phyloP scores from a whole-genome alignment of 1,140 invertebrate genomes.

The Samia ricini region DNA sequence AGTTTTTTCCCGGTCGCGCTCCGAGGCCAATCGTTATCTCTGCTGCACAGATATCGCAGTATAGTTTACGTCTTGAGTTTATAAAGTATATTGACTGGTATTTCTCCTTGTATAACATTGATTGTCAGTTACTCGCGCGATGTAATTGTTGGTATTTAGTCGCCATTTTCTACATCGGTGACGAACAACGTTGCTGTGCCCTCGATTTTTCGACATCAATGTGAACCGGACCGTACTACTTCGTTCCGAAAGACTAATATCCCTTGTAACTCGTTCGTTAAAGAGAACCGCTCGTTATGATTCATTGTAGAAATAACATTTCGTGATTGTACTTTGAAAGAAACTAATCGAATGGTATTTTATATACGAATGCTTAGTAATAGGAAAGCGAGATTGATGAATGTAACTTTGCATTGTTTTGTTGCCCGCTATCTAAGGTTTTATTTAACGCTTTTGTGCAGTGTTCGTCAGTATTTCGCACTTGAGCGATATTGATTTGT shows the following conservation, averaged over 20 bases:
- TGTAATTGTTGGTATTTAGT: conserved; percentile 74
- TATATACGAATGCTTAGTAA: neutral
- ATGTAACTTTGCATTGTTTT: too few species aligned
- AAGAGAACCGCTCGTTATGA: conserved; percentile 54
- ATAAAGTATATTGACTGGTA: too few species aligned
- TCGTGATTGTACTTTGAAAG: too few species aligned
- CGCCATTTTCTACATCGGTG: conserved; percentile 74
- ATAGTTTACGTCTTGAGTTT: too few species aligned
- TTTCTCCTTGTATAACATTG: conserved; percentile 28
- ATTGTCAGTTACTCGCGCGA: conserved; percentile 35
- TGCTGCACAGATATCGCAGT: conserved; percentile 21
- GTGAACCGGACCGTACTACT: conserved; percentile 64
- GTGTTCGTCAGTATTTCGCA: too few species aligned
- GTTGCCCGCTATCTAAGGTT: too few species aligned
- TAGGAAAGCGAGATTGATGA: too few species aligned
- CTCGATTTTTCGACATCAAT: conserved; percentile 51
- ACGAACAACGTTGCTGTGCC: conserved; percentile 68
- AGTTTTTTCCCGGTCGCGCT: conserved; percentile 3
- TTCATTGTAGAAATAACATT: conserved; percentile 67
- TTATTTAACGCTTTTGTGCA: conserved; percentile 13
- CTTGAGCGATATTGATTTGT: conserved; percentile 69
- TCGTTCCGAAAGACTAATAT: conserved; percentile 58
- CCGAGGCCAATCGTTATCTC: conserved; percentile 45
- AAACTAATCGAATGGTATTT: conserved; percentile 25
- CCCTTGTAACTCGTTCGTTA: conserved; percentile 39